Percentiles rank a stretch among this genome's conserved stretches.
phyloP scores from a whole-genome alignment of 2,797 vertebrate species.

The Philypnodon macrostomus region DNA sequence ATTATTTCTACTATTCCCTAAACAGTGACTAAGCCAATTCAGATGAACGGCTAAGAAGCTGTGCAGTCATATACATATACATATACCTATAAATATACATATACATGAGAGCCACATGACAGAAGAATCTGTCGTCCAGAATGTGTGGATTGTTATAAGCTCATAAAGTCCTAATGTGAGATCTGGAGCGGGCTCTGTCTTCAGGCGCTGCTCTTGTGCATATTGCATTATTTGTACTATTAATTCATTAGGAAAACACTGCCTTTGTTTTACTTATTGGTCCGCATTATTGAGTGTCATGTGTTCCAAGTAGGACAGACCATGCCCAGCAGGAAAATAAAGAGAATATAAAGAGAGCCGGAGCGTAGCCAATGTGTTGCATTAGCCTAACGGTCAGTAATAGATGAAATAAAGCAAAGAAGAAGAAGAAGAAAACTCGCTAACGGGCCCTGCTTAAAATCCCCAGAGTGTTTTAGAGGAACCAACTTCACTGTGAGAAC shows the following conservation, averaged over 20 bases:
- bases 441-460: conserved; percentile 32
- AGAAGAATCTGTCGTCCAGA: conserved; percentile 25
- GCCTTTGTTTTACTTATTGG: conserved; percentile 27
- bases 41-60: not conserved
- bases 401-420: conserved; percentile 48
- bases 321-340: conserved; percentile 58
- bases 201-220: conserved; percentile 21
- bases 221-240: conserved; percentile 43
- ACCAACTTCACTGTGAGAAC: conserved; percentile 21
- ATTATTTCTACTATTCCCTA: not conserved
- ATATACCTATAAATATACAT: conserved; percentile 5
- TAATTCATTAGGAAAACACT: conserved; percentile 30
- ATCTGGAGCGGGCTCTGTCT: conserved; percentile 2
- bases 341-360: conserved; percentile 34
- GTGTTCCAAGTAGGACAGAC: conserved; percentile 58
- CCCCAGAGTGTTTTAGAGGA: conserved; percentile 32
- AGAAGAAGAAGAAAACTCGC: conserved; percentile 16
- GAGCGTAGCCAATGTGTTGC: conserved; percentile 43
- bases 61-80: not conserved
- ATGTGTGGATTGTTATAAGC: conserved; percentile 35
- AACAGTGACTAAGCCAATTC: not conserved
- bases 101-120: not conserved
- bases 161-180: not conserved
- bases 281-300: too few relatives aligned
- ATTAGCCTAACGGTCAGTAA: conserved; percentile 52